A percentile compares a stretch with the other conserved stretches of the same genome.
Conservation (phyloP, 2,888 invertebrate species). For the Cerceris rybyensis region DNA sequence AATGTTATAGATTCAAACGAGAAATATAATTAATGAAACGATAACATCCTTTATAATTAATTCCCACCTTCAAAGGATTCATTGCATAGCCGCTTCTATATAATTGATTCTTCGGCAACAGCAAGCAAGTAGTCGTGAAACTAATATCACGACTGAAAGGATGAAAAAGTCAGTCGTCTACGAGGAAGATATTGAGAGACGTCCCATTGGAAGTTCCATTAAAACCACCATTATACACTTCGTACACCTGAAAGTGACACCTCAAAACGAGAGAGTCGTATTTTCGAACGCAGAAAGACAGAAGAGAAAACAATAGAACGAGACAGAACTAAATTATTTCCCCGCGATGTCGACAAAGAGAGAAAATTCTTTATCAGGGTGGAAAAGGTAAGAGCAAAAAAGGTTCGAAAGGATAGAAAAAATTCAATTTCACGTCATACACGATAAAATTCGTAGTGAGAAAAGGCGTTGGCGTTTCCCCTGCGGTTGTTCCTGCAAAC, state of each 20-base stretch:
- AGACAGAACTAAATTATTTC: conserved; percentile 23
- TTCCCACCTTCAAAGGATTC: background rate
- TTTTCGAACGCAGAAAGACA: conserved; percentile 14
- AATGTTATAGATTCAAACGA: no score
- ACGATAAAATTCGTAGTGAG: background rate
- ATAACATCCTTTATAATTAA: background rate
- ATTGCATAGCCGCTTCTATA: background rate
- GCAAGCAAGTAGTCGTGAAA: conserved; percentile 7
- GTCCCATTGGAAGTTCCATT: conserved; percentile 41
- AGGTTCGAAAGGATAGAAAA: background rate
- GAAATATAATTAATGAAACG: conserved; percentile 24
- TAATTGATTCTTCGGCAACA: conserved; percentile 25
- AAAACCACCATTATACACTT: conserved; percentile 39
- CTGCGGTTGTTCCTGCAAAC: background rate
- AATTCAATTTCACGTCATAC: conserved; percentile 16
- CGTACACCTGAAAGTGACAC: conserved; percentile 52
- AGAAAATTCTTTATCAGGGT: background rate
- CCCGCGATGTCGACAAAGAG: background rate
- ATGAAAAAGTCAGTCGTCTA: conserved; percentile 37
- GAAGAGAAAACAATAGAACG: conserved; percentile 25
- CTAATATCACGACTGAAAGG: conserved; percentile 26
- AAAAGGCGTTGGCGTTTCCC: background rate
- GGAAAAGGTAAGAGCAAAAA: background rate
- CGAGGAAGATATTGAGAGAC: conserved; percentile 43
- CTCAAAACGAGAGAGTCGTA: conserved; percentile 20